Evolutionary conservation across 2,113 vertebrate species (phyloP), one percentile per base, ranked within the genome.

Genomic region (Ageneiosus marmoratus): DNA sequence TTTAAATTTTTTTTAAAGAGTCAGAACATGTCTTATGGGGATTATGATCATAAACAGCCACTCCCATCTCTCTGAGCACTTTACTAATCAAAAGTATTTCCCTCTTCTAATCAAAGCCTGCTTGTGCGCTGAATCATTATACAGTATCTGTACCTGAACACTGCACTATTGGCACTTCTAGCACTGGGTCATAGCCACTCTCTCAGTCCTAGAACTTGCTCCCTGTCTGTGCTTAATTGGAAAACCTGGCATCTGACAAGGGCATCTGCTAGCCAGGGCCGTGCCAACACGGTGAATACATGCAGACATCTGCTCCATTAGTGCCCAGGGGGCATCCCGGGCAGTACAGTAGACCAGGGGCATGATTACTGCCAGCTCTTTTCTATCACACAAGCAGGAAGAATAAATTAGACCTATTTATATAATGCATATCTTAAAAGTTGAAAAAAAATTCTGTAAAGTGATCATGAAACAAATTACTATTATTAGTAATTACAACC

Each of bases 211-310:
- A 94, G 94, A 96, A 96, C 95, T 95, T 95, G 95, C 93, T 96
- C 72, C 81, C 94, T 94, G 95, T 95, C 96, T 96, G 95, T 95
- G 94, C 95, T 95, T 96, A 95, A 96, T 95, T 96, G 95, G 95
- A 95, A 96, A 94, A 96, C 94, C 95, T 97, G 96, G 96, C 95
- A 96, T 95, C 94, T 95, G 93, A 88, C 94, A 94, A 94, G 95
- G 95, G 96, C 96, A 97, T 97, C 96, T 97, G 96, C 96, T 95
- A 93, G 94, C 95, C 92, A 94, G 94, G 95, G 94, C 95, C 95
- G 95, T 97, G 96, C 96, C 96, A 97, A 95, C 96, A 95, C 96
- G 95, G 95, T 95, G 96, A 96, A 96, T 96, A 96, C 95, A 96
- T 94, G 95, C 94, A 96, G 96, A 97, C 96, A 97, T 97, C 96